A percentile compares a stretch with the other conserved stretches of the same genome.
Evolutionary conservation across 2,888 invertebrate species (phyloP).

Genomic region (Fragum whitleyi): DNA sequence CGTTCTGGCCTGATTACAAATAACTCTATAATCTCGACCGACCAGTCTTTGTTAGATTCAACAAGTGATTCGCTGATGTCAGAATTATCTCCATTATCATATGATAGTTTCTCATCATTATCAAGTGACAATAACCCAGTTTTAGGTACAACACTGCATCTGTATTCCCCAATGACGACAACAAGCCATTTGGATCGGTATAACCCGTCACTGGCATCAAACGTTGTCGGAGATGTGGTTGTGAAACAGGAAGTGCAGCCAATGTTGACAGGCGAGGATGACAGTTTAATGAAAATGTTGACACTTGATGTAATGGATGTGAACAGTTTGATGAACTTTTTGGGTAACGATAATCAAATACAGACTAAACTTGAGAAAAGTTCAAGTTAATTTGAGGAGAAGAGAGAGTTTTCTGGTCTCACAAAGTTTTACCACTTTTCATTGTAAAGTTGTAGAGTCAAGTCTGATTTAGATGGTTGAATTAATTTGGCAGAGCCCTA

Average conservation of each 20-base stretch:
- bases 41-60: conserved; percentile 5
- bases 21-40: conserved; percentile 11
- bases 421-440: too few species aligned
- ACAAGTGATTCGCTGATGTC: not conserved
- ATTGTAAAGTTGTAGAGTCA: too few species aligned
- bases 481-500: too few species aligned
- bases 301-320: conserved; percentile 60
- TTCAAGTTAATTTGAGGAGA: too few species aligned
- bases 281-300: conserved; percentile 50
- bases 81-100: conserved; percentile 3
- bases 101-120: conserved; percentile 1
- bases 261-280: conserved; percentile 39
- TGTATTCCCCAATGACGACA: not conserved
- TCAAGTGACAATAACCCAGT: conserved; percentile 12
- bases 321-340: conserved; percentile 52
- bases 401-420: too few species aligned
- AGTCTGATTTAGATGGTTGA: too few species aligned
- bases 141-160: not conserved
- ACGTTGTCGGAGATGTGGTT: not conserved
- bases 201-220: not conserved
- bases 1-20: conserved; percentile 40
- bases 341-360: conserved; percentile 15
- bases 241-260: conserved; percentile 1
- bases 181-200: not conserved
- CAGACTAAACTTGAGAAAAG: conserved; percentile 6